Evolutionary conservation across 2,113 vertebrate genomes (phyloP).

Genomic region (Petroica traversi): DNA sequence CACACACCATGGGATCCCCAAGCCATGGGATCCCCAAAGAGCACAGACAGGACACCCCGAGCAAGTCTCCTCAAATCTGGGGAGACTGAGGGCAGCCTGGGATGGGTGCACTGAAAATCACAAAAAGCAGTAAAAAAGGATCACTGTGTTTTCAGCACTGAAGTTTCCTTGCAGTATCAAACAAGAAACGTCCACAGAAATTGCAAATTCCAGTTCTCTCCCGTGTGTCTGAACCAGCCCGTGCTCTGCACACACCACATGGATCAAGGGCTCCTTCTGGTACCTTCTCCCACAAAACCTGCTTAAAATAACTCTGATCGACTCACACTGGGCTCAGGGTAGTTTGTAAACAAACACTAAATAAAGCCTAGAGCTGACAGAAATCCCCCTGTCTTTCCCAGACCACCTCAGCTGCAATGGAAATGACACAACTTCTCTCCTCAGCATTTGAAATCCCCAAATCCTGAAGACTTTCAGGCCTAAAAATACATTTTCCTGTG

Average conservation of each 20-base stretch:
- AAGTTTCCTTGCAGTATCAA: not conserved
- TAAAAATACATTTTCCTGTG: not conserved
- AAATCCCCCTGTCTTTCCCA: not conserved
- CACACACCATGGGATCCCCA: too few relatives aligned
- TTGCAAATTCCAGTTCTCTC: not conserved
- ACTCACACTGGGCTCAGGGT: not conserved
- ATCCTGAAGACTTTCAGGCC: not conserved
- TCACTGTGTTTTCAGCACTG: not conserved
- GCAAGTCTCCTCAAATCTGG: not conserved
- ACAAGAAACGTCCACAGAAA: rapidly evolving
- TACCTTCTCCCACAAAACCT: not conserved
- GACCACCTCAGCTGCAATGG: not conserved
- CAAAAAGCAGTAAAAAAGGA: not conserved
- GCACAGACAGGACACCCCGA: rapidly evolving
- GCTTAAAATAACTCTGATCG: not conserved
- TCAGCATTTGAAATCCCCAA: not conserved
- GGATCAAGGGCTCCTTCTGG: not conserved
- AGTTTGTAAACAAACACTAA: not conserved
- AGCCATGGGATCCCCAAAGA: not conserved
- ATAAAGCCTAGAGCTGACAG: not conserved
- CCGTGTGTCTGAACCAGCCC: not conserved
- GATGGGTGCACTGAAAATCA: not conserved
- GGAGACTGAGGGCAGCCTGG: not conserved
- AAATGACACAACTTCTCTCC: not conserved
- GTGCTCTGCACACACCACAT: not conserved